Evolutionary conservation across 2,888 invertebrate genomes (phyloP), one percentile per base, ranked within the genome.

Genomic region (Drosophila cracens): DNA sequence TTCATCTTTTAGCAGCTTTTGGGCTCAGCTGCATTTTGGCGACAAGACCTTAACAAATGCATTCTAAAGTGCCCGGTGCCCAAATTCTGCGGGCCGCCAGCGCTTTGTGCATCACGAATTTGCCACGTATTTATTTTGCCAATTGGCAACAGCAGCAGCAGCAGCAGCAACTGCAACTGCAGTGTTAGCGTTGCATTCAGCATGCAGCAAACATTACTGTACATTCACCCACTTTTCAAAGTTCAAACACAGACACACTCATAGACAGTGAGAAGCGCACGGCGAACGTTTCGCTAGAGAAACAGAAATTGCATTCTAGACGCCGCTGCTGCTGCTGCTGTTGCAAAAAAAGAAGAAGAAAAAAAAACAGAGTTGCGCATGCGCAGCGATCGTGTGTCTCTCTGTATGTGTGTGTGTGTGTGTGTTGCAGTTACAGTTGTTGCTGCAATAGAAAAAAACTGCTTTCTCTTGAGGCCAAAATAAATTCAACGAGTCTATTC

Each of bases 191-290:
- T 62, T 74, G 79, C 79, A 78, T 78, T 78, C 81, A 76, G 76
- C 87, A 89, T 85, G 88, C 84, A 90, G 91, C 83, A 91, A 92
- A 92, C 87, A 91, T 92, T 92, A 92, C 92, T 92, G 92, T 92
- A 92, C 92, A 92, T 92, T 92, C 92, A 92, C 92, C 92, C 92
- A 92, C 92, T 92, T 92, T 92, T 91, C 86, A 86, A 88, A 89
- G 87, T 87, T 84, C 89, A 89, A 80, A 68, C 80, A 85, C 69
- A 76, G 38, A 73, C 52, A 77, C 64, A 78, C 72, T 75, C 51
- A 72, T 33, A 69, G 54, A 64, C 64, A 74, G 31, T 57, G 61
- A 76, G 61, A 74, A 70, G 66, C 77, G 67, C 71, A 66, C 48
- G 51, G 76, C 67, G 67, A 69, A 69, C 70, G 79, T 76, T 70